These are phyloP conservation scores for Cichladusa arquata DNA, from an alignment of 2,113 vertebrate genomes.

Conservation along the genomic window DNA sequence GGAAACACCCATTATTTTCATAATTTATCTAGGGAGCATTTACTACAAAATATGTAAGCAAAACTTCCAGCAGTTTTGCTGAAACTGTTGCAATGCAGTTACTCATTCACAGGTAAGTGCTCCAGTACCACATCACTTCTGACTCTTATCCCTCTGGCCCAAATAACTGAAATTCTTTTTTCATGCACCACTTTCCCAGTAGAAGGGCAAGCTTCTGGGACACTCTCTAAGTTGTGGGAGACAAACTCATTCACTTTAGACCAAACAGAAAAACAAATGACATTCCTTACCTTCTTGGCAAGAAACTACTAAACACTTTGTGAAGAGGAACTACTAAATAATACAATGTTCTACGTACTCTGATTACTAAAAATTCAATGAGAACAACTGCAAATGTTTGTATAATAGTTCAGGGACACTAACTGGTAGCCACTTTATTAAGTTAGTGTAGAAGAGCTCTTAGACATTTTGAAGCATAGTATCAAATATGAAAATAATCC, in stretches of 20 bases:
- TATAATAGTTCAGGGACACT: background rate
- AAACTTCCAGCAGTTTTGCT: background rate
- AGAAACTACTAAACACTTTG: background rate
- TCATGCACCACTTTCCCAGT: background rate
- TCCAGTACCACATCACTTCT: background rate
- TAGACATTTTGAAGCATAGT: background rate
- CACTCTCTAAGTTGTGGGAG: background rate
- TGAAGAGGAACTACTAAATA: background rate
- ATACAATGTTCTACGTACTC: background rate
- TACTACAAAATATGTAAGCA: background rate
- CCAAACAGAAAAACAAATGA: background rate
- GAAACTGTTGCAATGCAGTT: background rate
- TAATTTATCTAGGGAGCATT: background rate
- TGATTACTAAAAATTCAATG: background rate
- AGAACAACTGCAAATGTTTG: background rate
- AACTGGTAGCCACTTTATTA: background rate
- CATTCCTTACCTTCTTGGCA: background rate
- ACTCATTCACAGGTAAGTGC: background rate
- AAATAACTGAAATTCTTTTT: conserved; percentile 2
- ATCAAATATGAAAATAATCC: background rate
- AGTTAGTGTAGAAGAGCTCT: background rate
- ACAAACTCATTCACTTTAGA: background rate
- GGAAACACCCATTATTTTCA: background rate
- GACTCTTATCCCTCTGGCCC: background rate
- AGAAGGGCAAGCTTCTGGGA: background rate